These are phyloP conservation scores for Copidosoma floridanum DNA, from an alignment of 1,140 invertebrate species.

Conservation along the genomic window DNA sequence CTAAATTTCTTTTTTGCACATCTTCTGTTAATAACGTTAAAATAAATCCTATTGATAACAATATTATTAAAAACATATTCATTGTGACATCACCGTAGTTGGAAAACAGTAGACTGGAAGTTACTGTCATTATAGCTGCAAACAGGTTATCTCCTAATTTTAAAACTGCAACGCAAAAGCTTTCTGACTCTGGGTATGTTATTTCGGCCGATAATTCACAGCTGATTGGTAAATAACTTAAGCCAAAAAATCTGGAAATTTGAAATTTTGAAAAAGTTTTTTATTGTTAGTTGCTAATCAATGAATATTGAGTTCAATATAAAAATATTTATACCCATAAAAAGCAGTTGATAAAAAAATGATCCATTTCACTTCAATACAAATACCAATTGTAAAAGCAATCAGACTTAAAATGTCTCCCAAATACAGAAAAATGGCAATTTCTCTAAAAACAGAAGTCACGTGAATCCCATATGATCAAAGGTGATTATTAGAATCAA, in stretches of 20 bases:
- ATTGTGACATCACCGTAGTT: constrained; percentile 18
- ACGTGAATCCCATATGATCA: no score
- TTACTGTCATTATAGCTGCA: constrained; percentile 26
- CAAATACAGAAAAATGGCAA: constrained; percentile 64
- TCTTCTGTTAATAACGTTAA: constrained; percentile 27
- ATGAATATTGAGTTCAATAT: no score
- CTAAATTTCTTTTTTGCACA: constrained; percentile 28
- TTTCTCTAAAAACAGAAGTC: constrained; percentile 52
- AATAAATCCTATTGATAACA: constrained; percentile 21
- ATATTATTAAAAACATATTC: constrained; percentile 18
- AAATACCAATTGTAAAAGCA: constrained; percentile 62
- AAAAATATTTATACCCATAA: constrained; percentile 32
- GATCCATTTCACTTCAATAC: constrained; percentile 40
- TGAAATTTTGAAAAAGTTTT: no score
- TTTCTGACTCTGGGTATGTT: constrained; percentile 69
- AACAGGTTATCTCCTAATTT: constrained; percentile 63
- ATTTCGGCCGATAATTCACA: constrained; percentile 73
- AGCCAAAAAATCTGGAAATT: constrained; percentile 64
- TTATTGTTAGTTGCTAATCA: no score
- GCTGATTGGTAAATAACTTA: constrained; percentile 67
- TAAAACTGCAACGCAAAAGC: constrained; percentile 63
- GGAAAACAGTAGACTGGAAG: constrained; percentile 28
- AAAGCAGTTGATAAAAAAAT: constrained; percentile 28
- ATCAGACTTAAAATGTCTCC: constrained; percentile 64
- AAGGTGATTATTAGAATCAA: no score